Percentiles rank a stretch among this genome's conserved stretches.
Conservation (phyloP, 2,113 vertebrate species). For the Odontophorus gujanensis region DNA sequence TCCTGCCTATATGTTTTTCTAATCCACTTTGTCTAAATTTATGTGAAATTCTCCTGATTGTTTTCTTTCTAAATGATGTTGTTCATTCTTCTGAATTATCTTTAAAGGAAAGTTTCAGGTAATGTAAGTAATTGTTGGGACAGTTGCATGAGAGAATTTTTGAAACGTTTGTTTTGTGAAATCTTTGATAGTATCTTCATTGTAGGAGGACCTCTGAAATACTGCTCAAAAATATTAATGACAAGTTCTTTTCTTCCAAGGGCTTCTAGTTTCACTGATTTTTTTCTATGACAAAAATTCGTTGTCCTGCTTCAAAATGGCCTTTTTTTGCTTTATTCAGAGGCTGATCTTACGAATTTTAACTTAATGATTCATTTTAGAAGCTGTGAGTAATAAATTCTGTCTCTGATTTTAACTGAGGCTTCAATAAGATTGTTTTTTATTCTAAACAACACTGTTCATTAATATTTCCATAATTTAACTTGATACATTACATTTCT, state of each 20-base stretch:
- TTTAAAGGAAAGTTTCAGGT: background rate
- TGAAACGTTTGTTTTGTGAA: background rate
- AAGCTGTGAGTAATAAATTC: background rate
- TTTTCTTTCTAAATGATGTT: conserved; percentile 1
- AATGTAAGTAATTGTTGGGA: background rate
- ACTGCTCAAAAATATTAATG: background rate
- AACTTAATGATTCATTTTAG: background rate
- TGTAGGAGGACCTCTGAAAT: background rate
- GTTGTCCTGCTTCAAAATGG: background rate
- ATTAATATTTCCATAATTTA: conserved; percentile 30
- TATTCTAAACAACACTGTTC: background rate
- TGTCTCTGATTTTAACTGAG: conserved; percentile 31
- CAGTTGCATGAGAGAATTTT: background rate
- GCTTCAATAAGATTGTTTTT: conserved; percentile 34
- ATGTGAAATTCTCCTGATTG: background rate
- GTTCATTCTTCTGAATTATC: background rate
- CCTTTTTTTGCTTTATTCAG: background rate
- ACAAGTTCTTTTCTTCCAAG: background rate
- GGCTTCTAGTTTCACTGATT: background rate
- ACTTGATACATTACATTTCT: background rate
- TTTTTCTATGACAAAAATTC: background rate
- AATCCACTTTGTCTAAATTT: background rate
- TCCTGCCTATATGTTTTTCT: background rate
- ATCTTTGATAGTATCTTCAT: background rate
- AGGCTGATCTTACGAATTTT: background rate